Percentiles rank a stretch among this genome's conserved stretches.
phyloP scores from a whole-genome alignment of 2,888 invertebrate genomes.

The Rhopalosiphum nymphaeae region DNA sequence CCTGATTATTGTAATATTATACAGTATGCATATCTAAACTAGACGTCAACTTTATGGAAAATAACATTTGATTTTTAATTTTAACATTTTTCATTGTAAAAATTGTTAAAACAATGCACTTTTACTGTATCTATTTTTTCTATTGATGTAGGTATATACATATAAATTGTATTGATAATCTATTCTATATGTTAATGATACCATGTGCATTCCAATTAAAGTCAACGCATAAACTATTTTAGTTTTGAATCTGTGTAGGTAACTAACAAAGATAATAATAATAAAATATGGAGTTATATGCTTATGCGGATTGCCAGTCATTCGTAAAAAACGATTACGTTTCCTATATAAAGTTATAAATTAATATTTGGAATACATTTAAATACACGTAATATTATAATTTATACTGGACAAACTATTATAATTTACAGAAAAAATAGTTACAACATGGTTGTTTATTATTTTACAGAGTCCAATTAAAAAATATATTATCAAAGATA shows the following conservation, averaged over 20 bases:
- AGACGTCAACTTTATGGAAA: not conserved
- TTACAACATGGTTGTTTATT: not conserved
- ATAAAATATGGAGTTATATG: not conserved
- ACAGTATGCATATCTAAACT: not conserved
- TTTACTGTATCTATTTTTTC: not conserved
- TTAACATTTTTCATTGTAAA: not conserved
- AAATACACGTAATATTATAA: not conserved
- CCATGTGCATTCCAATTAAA: not conserved
- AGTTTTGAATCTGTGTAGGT: not conserved
- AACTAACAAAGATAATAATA: not conserved
- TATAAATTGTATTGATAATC: not conserved
- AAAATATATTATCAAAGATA: not conserved
- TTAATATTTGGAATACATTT: not conserved
- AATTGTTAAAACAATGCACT: not conserved
- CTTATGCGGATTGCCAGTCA: not conserved
- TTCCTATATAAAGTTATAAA: not conserved
- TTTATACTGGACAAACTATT: not conserved
- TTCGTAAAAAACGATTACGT: not conserved
- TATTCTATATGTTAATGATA: not conserved
- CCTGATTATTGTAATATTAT: not conserved
- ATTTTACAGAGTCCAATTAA: not conserved
- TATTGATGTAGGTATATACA: not conserved
- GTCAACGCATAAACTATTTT: not conserved
- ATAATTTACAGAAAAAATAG: not conserved
- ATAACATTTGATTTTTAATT: slow-evolving; percentile 11